Base-by-base conservation (phyloP, 1,140 invertebrate species). In the Latrodectus geometricus region DNA sequence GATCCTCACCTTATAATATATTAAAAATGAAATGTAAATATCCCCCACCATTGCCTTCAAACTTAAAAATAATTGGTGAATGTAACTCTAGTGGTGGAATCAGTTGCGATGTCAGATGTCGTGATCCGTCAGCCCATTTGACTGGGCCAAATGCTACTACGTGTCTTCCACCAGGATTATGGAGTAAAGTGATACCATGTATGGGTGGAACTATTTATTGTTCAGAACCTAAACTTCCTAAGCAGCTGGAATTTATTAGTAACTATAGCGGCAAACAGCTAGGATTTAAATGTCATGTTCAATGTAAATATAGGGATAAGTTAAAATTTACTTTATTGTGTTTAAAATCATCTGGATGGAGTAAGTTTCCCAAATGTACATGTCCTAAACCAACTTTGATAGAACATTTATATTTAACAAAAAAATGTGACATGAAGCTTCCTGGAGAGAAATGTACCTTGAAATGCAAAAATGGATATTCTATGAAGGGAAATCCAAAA, bases 131-230 rank as follows among this genome's bases (percentile, higher is more conserved):
- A 2, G 76, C 76, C 4, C 0, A 2, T 0, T 17, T 68, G 23
- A 50, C 15, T 1, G 76, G 76, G n/a, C 76, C 76, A 1, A 78
- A 78, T 23, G 21, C 76, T n/a, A 78, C 76, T 5, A 78, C 76
- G 1, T 78, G 76, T n/a, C 23, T 78, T 9, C 61, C 76, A 0
- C 76, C 76, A 11, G 76, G 76, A 0, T 15, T 66, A 9, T 78
- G 76, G 78, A 69, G 48, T 14, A 54, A 23, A n/a, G n/a, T 50
- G 0, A 70, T 15, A 20, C 49, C 49, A n/a, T 54, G 68, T 54
- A 4, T 5, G 14, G 50, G 78, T 0, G 68, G 66, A 12, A 70
- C 70, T 15, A 5, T 20, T 14, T 70, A 70, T 70, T 80, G 50
- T 5, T 4, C 12, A 23, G 3, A n/a, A 14, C 68, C 76, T 11